Evolutionary conservation across 2,888 invertebrate species (phyloP), one percentile per base, ranked within the genome.

Genomic region (Platyscelio sp.): DNA sequence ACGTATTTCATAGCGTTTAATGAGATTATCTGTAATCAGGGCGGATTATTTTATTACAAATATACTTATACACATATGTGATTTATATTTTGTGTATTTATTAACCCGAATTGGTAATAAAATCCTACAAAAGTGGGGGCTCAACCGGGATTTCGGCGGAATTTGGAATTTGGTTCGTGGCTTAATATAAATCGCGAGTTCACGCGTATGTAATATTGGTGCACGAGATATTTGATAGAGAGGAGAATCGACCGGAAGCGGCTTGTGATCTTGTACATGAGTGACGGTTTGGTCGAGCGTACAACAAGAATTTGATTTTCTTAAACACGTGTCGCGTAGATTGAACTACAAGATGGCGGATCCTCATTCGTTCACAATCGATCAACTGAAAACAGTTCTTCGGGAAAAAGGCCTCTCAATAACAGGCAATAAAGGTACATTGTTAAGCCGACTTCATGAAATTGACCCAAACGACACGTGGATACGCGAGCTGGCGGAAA

Each of bases 61-160:
- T n/a, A n/a, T n/a, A n/a, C n/a, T n/a, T n/a, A n/a, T 33, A 9
- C 33, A 33, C 33, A 33, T 33, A 33, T n/a, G n/a, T n/a, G 33
- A 33, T 7, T 33, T 33, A 9, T 7, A 9, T 33, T 33, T 33
- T 33, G 33, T 33, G 40, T 13, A 11, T 40, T 40, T 11, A 11
- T 40, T 40, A 15, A 40, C 40, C 40, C 40, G 40, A 13, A 13
- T 40, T 3, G 6, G 15, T 11, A 40, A 11, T 40, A 40, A 54
- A 54, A 54, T 24, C 24, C 51, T 22, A 54, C 24, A 54, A 54
- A 54, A 54, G 51, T 54, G 51, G 51, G 51, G 51, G 26, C 51
- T 54, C 51, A 24, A 24, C 51, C 51, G 24, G 49, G 49, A 49
- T 49, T n/a, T 9, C 33, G 33, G 33, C 11, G 40, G 40, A 40